phyloP scores from a whole-genome alignment of 2,797 vertebrate genomes.

The Gymnoscopelus braueri region DNA sequence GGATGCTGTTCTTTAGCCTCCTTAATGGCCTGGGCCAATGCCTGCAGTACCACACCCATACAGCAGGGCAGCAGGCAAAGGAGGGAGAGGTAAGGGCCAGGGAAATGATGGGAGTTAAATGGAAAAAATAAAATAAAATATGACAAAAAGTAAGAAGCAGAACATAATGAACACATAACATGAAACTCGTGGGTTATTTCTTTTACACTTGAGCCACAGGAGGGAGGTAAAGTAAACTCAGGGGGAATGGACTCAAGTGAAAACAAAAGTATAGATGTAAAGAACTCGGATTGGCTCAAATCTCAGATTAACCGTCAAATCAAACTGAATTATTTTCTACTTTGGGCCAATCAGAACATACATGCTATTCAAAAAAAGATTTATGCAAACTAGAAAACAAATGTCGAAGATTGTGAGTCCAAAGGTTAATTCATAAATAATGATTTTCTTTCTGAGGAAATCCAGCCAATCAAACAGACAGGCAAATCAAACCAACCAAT shows the following conservation, averaged over 20 bases:
- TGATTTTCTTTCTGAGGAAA: neutral
- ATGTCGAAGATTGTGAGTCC: no score
- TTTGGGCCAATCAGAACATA: constrained; percentile 38
- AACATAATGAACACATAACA: constrained; percentile 54
- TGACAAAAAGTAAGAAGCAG: constrained; percentile 30
- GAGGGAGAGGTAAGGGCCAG: constrained; percentile 30
- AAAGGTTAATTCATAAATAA: neutral
- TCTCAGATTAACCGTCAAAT: constrained; percentile 12
- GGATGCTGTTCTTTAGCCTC: constrained; percentile 99
- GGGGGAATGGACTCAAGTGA: constrained; percentile 1
- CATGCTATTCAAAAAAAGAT: constrained; percentile 40
- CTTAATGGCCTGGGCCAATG: constrained; percentile 98
- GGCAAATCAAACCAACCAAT: constrained; percentile 28
- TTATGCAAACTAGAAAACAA: no score
- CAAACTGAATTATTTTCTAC: constrained; percentile 19
- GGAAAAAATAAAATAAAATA: constrained; percentile 48
- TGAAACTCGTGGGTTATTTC: constrained; percentile 48
- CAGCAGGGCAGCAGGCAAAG: constrained; percentile 62
- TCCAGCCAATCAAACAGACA: constrained; percentile 25
- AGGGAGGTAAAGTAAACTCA: constrained; percentile 36
- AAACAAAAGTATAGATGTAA: neutral
- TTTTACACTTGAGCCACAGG: constrained; percentile 8
- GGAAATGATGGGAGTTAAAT: constrained; percentile 54
- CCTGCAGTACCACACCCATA: constrained; percentile 78
- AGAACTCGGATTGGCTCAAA: constrained; percentile 1